These are phyloP conservation scores for Eupleurogrammus muticus DNA, from an alignment of 2,797 vertebrate genomes.

Conservation along the genomic window DNA sequence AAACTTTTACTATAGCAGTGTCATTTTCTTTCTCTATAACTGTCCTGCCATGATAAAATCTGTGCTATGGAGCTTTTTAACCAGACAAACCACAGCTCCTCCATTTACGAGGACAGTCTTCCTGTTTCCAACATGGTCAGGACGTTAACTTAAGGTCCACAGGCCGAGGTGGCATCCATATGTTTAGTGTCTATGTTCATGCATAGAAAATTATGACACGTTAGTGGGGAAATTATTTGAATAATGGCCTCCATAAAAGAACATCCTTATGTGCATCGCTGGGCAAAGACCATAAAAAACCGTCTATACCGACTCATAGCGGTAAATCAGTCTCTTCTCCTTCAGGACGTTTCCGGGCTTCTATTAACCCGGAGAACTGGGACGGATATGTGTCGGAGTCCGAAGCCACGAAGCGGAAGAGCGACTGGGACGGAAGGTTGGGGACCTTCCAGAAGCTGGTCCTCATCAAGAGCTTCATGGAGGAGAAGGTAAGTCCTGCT, in stretches of 20 bases:
- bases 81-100: too few species aligned
- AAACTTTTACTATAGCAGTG: too few species aligned
- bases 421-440: constrained; percentile 76
- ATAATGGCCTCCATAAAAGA: constrained; percentile 3
- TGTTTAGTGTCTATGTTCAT: too few species aligned
- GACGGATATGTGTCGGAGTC: constrained; percentile 53
- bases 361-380: constrained; percentile 78
- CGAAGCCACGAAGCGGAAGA: constrained; percentile 18
- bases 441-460: constrained; percentile 87
- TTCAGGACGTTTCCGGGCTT: constrained; percentile 81
- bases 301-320: neutral
- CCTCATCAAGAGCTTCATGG: constrained; percentile 85
- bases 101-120: too few species aligned
- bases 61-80: too few species aligned
- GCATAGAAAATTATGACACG: too few species aligned
- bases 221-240: too few species aligned
- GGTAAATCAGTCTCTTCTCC: neutral
- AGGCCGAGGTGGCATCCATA: too few species aligned
- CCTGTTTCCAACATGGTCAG: too few species aligned
- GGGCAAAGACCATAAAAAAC: neutral
- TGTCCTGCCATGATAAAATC: too few species aligned
- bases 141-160: too few species aligned
- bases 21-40: too few species aligned
- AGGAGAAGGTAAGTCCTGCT: constrained; percentile 82
- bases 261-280: neutral